Evolutionary conservation across 1,140 invertebrate genomes (phyloP).

Genomic region (Aleiodes sp.): DNA sequence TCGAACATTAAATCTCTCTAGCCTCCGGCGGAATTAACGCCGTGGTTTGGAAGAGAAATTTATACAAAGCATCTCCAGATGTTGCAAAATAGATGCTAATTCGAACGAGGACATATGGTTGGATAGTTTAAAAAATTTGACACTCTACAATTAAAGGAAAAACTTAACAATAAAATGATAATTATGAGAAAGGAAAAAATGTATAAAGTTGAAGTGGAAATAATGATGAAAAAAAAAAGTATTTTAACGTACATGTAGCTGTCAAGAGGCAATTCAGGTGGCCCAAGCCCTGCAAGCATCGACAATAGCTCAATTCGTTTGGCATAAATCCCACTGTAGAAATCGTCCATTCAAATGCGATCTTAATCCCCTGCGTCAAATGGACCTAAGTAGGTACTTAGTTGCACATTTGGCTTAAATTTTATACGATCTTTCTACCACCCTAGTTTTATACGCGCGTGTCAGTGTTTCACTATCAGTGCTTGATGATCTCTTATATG

Average conservation of each 20-base stretch:
- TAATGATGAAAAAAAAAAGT: neutral
- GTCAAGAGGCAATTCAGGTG: slow-evolving; percentile 54
- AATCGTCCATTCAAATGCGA: slow-evolving; percentile 64
- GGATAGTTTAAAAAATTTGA: too few species aligned
- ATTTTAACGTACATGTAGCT: neutral
- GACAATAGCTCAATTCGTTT: slow-evolving; percentile 62
- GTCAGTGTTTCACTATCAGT: slow-evolving; percentile 14
- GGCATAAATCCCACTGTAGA: slow-evolving; percentile 57
- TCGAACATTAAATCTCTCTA: neutral
- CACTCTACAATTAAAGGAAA: too few species aligned
- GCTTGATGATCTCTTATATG: neutral
- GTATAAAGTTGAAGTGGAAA: too few species aligned
- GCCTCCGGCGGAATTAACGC: slow-evolving; percentile 53
- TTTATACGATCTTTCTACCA: slow-evolving; percentile 39
- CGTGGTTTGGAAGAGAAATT: slow-evolving; percentile 49
- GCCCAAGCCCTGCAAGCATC: slow-evolving; percentile 46
- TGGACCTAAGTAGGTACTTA: slow-evolving; percentile 64
- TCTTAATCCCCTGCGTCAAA: slow-evolving; percentile 54
- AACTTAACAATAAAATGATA: too few species aligned
- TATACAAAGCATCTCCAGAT: slow-evolving; percentile 32
- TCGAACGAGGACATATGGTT: neutral
- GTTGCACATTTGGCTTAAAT: slow-evolving; percentile 66
- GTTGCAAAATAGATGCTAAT: slow-evolving; percentile 30
- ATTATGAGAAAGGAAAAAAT: too few species aligned
- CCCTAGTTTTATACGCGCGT: slow-evolving; percentile 3